A percentile compares a stretch with the other conserved stretches of the same genome.
Conservation (phyloP, 1,140 invertebrate species). For the Hyphantria cunea region DNA sequence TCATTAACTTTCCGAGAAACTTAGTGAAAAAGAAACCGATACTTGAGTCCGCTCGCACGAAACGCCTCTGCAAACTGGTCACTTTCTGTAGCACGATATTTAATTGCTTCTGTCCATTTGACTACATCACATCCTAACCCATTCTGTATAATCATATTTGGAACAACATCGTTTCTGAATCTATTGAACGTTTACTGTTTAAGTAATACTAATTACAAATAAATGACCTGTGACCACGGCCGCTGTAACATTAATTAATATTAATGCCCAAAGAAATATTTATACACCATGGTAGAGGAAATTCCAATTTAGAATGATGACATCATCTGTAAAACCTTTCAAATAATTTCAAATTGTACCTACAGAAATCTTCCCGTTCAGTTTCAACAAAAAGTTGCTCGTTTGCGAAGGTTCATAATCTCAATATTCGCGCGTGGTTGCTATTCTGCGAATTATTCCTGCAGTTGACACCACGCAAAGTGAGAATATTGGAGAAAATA, state of each 20-base stretch:
- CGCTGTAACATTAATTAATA: too few relatives aligned
- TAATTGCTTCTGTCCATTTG: not conserved
- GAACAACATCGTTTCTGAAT: too few relatives aligned
- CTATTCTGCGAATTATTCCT: not conserved
- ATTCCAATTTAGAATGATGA: too few relatives aligned
- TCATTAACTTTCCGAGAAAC: conserved; percentile 14
- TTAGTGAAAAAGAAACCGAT: conserved; percentile 11
- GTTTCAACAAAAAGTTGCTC: not conserved
- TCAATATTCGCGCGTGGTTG: not conserved
- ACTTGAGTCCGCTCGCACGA: conserved; percentile 1
- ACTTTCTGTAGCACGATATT: not conserved
- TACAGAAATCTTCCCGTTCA: too few relatives aligned
- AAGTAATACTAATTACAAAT: too few relatives aligned
- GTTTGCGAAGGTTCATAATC: not conserved
- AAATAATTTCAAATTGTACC: not conserved
- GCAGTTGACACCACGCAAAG: not conserved
- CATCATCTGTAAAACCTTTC: too few relatives aligned
- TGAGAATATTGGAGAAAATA: not conserved
- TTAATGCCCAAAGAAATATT: too few relatives aligned
- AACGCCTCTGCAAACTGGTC: not conserved
- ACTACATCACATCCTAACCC: too few relatives aligned
- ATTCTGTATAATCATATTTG: too few relatives aligned
- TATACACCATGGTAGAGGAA: too few relatives aligned
- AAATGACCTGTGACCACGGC: too few relatives aligned
- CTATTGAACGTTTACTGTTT: too few relatives aligned